Percentiles rank a stretch among this genome's conserved stretches.
phyloP scores from a whole-genome alignment of 2,113 vertebrate species.

The Conger conger region DNA sequence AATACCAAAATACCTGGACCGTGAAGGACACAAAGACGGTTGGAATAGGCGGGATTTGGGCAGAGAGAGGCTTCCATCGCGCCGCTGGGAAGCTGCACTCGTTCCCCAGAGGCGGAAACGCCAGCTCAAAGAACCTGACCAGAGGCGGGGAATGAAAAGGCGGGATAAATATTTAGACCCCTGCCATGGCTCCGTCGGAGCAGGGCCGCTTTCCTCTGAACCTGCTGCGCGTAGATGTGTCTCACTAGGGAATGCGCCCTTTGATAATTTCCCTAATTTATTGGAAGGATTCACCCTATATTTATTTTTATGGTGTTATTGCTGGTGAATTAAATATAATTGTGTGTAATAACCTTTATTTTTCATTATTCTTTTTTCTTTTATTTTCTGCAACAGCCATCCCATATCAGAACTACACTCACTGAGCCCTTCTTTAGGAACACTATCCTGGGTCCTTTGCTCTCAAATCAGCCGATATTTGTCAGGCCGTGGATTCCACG shows the following conservation, averaged over 20 bases:
- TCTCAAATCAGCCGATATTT: no score
- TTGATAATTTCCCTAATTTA: conserved; percentile 46
- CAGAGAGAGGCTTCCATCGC: conserved; percentile 68
- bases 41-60: conserved; percentile 52
- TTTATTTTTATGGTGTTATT: conserved; percentile 29
- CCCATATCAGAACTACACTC: not conserved
- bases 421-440: no score
- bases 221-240: conserved; percentile 4
- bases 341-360: conserved; percentile 8
- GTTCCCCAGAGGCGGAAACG: conserved; percentile 63
- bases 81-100: conserved; percentile 53
- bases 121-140: conserved; percentile 66
- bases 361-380: not conserved
- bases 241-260: conserved; percentile 34
- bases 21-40: conserved; percentile 35
- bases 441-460: no score
- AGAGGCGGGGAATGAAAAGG: conserved; percentile 71
- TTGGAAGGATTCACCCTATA: conserved; percentile 41
- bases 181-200: conserved; percentile 12
- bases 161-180: conserved; percentile 71
- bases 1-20: conserved; percentile 43
- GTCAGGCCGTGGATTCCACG: no score
- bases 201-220: conserved; percentile 1
- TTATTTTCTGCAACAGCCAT: conserved; percentile 23
- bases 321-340: conserved; percentile 34